Evolutionary conservation across 2,888 invertebrate genomes (phyloP).

Genomic region (Keiferia lycopersicella): DNA sequence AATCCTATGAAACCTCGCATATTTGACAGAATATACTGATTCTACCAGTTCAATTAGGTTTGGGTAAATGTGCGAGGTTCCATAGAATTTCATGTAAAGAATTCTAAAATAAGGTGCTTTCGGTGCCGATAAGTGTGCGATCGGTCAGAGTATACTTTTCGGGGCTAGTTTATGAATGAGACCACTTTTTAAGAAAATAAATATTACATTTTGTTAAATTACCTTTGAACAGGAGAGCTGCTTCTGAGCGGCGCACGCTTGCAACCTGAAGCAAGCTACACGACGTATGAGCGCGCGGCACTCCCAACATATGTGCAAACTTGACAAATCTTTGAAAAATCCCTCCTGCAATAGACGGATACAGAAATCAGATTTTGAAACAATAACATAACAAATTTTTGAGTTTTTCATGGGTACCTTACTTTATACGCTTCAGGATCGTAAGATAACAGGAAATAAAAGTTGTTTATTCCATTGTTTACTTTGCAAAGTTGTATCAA

Average conservation of each 20-base stretch:
- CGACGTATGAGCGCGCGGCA: constrained; percentile 50
- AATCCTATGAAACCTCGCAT: too few species aligned
- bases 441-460: constrained; percentile 55
- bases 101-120: too few species aligned
- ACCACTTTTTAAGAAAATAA: too few species aligned
- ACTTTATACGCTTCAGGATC: constrained; percentile 62
- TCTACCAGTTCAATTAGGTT: too few species aligned
- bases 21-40: too few species aligned
- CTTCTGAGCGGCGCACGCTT: constrained; percentile 51
- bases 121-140: too few species aligned
- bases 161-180: too few species aligned
- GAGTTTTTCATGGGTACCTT: constrained; percentile 30
- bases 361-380: not conserved
- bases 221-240: constrained; percentile 45
- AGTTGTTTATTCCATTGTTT: constrained; percentile 57
- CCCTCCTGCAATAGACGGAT: constrained; percentile 48
- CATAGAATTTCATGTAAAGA: too few species aligned
- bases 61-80: too few species aligned
- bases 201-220: too few species aligned
- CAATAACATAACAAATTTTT: not conserved
- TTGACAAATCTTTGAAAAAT: constrained; percentile 54
- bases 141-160: too few species aligned
- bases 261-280: constrained; percentile 47
- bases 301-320: constrained; percentile 61
- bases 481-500: constrained; percentile 54